phyloP scores from a whole-genome alignment of 2,113 vertebrate species.

The Rhea americana region DNA sequence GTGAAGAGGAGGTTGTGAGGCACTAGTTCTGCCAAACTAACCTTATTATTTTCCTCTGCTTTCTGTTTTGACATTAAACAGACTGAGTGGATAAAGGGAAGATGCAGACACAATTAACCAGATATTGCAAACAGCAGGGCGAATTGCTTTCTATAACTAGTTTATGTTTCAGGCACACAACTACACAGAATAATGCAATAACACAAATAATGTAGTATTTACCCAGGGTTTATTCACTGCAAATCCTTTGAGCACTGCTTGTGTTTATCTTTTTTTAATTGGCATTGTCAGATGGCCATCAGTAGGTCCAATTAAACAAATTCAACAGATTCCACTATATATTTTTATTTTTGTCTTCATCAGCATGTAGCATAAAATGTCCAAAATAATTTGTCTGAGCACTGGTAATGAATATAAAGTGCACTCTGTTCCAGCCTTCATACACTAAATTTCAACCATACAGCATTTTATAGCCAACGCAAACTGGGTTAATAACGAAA shows the following conservation, averaged over 20 bases:
- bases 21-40: neutral
- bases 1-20: neutral
- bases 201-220: conserved; percentile 18
- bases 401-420: conserved; percentile 54
- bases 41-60: conserved; percentile 17
- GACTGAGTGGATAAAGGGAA: conserved; percentile 16
- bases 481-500: conserved; percentile 41
- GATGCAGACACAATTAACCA: conserved; percentile 36
- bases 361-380: neutral
- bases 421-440: neutral
- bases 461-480: conserved; percentile 19
- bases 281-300: conserved; percentile 13
- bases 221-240: conserved; percentile 26
- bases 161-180: conserved; percentile 37
- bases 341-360: conserved; percentile 15
- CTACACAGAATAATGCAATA: conserved; percentile 42
- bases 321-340: conserved; percentile 42
- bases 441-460: conserved; percentile 17
- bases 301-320: conserved; percentile 55
- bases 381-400: conserved; percentile 48
- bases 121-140: conserved; percentile 13
- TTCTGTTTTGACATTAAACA: conserved; percentile 52
- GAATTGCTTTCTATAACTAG: conserved; percentile 17
- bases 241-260: conserved; percentile 41
- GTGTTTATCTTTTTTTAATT: conserved; percentile 66